phyloP scores from a whole-genome alignment of 2,113 vertebrate genomes.

The Scalopus aquaticus region DNA sequence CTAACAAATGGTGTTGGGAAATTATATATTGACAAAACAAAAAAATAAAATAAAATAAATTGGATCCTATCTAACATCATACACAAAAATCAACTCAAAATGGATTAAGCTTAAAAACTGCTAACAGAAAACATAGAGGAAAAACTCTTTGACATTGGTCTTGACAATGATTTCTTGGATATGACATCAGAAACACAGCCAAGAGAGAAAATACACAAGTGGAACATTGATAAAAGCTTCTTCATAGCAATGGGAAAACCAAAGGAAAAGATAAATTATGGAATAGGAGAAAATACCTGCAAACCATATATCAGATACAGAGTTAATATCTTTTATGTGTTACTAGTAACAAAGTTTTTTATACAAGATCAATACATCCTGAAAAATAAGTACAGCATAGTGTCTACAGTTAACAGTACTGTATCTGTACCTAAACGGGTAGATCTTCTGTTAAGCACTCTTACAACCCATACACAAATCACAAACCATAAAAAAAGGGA shows the following conservation, averaged over 20 bases:
- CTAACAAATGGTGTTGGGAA: not conserved
- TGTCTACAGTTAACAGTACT: not conserved
- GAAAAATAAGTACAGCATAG: not conserved
- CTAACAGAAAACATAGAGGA: not conserved
- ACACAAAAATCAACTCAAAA: not conserved
- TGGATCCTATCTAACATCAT: not conserved
- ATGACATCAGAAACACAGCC: not conserved
- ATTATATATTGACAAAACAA: not conserved
- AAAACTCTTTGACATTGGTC: not conserved
- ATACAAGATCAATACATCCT: not conserved
- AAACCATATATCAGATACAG: not conserved
- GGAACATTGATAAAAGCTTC: not conserved
- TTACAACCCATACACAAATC: too few species aligned
- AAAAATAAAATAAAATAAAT: not conserved
- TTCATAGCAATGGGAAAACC: not conserved
- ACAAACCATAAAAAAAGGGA: not conserved
- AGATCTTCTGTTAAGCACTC: too few species aligned
- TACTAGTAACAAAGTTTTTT: not conserved
- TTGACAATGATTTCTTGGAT: not conserved
- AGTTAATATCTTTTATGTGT: not conserved
- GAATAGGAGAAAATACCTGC: not conserved
- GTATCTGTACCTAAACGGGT: too few species aligned
- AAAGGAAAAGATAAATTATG: not conserved
- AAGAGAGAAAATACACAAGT: not conserved
- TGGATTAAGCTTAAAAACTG: not conserved